Evolutionary conservation across 2,888 invertebrate genomes (phyloP).

Genomic region (Linnaemya vulpina): DNA sequence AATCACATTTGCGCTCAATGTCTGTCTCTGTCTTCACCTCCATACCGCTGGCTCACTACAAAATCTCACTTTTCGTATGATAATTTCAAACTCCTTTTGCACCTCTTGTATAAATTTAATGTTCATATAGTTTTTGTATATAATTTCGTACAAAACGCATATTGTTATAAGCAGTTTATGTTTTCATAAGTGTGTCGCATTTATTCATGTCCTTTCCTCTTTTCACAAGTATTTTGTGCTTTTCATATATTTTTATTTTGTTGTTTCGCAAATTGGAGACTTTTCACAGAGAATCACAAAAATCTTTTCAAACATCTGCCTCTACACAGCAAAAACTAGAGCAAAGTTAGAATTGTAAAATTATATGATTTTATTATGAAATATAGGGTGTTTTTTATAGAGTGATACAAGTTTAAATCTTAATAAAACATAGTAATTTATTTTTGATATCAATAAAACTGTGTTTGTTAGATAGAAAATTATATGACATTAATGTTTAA

Average conservation of each 20-base stretch:
- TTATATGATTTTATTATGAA: constrained; percentile 42
- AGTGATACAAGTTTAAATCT: no score
- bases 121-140: not conserved
- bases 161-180: constrained; percentile 10
- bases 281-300: constrained; percentile 32
- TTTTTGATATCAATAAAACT: no score
- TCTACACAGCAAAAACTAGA: constrained; percentile 19
- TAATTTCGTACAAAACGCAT: constrained; percentile 13
- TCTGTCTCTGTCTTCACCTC: no score
- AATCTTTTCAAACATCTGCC: constrained; percentile 26
- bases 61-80: not conserved
- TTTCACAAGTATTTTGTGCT: constrained; percentile 40
- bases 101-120: constrained; percentile 5
- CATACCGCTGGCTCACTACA: no score
- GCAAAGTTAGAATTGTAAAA: constrained; percentile 47
- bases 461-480: no score
- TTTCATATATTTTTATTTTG: constrained; percentile 36
- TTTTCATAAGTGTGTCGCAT: constrained; percentile 22
- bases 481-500: no score
- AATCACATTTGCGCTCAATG: no score
- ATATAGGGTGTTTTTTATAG: no score
- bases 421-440: no score
- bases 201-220: constrained; percentile 33
- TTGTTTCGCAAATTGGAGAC: constrained; percentile 31
- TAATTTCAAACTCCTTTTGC: not conserved